These are phyloP conservation scores for Sogatella furcifera DNA, from an alignment of 1,140 invertebrate species.

Conservation along the genomic window DNA sequence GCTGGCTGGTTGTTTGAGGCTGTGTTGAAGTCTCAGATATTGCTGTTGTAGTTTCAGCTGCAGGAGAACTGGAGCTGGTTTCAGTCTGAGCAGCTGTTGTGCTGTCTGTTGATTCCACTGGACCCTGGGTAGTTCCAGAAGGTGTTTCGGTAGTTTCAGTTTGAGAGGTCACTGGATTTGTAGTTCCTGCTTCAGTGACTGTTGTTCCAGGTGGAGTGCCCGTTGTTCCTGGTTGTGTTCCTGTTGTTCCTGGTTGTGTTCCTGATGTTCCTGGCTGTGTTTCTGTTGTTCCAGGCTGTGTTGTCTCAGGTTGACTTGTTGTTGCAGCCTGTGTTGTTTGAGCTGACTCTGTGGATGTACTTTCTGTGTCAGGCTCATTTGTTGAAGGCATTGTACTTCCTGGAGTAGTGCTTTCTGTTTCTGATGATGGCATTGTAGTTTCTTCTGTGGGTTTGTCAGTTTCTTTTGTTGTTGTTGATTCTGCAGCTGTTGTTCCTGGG, in stretches of 20 bases:
- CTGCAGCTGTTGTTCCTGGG: slow-evolving; percentile 24
- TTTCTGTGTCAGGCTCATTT: background rate
- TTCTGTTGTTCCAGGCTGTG: slow-evolving; percentile 21
- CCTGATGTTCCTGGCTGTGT: slow-evolving; percentile 25
- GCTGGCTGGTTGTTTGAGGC: slow-evolving; percentile 11
- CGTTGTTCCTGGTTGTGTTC: slow-evolving; percentile 1
- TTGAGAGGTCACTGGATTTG: slow-evolving; percentile 10
- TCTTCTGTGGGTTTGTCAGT: slow-evolving; percentile 18
- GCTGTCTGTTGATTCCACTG: slow-evolving; percentile 10
- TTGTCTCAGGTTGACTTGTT: slow-evolving; percentile 19
- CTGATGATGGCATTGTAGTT: slow-evolving; percentile 17
- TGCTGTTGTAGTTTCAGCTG: slow-evolving; percentile 2
- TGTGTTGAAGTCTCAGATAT: slow-evolving; percentile 4
- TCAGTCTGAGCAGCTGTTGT: background rate
- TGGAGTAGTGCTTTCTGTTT: slow-evolving; percentile 24
- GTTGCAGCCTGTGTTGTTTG: slow-evolving; percentile 10
- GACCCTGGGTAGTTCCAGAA: slow-evolving; percentile 1
- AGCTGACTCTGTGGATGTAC: slow-evolving; percentile 5
- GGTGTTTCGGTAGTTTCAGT: slow-evolving; percentile 11
- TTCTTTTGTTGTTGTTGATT: slow-evolving; percentile 21
- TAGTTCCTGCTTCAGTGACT: slow-evolving; percentile 8
- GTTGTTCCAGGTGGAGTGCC: slow-evolving; percentile 7
- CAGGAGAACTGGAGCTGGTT: background rate
- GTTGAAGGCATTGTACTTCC: slow-evolving; percentile 20
- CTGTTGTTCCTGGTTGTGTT: slow-evolving; percentile 9